phyloP scores from a whole-genome alignment of 2,113 vertebrate genomes.

The Opisthocomus hoazin region DNA sequence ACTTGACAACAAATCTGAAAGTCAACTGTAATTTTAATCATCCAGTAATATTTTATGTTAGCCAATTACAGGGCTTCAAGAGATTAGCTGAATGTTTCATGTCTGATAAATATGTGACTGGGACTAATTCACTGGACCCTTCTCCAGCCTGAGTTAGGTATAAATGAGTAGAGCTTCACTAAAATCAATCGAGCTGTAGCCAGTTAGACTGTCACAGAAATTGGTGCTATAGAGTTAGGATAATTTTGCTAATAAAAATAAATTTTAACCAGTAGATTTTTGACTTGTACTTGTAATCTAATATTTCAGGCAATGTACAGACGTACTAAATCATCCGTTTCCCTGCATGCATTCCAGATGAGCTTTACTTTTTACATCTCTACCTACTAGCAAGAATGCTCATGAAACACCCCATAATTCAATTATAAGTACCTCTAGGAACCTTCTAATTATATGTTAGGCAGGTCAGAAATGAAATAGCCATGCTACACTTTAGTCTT shows the following conservation, averaged over 20 bases:
- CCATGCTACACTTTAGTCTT: constrained; percentile 48
- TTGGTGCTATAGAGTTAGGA: constrained; percentile 30
- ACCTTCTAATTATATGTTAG: constrained; percentile 64
- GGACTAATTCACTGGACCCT: constrained; percentile 54
- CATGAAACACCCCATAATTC: constrained; percentile 58
- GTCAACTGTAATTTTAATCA: constrained; percentile 58
- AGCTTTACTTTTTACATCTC: constrained; percentile 42
- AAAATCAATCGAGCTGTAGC: constrained; percentile 49
- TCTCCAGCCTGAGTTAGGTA: constrained; percentile 29
- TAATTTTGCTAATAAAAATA: constrained; percentile 67
- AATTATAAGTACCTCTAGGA: constrained; percentile 67
- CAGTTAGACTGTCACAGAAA: constrained; percentile 49
- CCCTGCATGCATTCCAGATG: constrained; percentile 35
- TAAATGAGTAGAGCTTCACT: constrained; percentile 40
- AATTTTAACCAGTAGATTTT: constrained; percentile 49
- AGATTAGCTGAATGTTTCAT: constrained; percentile 59
- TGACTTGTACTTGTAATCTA: constrained; percentile 41
- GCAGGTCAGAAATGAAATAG: constrained; percentile 61
- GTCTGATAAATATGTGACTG: constrained; percentile 51
- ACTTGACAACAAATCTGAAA: constrained; percentile 60
- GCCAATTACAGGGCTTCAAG: constrained; percentile 36
- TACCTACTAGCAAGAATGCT: constrained; percentile 52
- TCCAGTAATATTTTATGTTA: constrained; percentile 54
- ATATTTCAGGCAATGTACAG: constrained; percentile 52
- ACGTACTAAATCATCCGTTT: constrained; percentile 7